Base-by-base conservation (phyloP, 2,888 invertebrate genomes). In the Calliphora vomitoria region DNA sequence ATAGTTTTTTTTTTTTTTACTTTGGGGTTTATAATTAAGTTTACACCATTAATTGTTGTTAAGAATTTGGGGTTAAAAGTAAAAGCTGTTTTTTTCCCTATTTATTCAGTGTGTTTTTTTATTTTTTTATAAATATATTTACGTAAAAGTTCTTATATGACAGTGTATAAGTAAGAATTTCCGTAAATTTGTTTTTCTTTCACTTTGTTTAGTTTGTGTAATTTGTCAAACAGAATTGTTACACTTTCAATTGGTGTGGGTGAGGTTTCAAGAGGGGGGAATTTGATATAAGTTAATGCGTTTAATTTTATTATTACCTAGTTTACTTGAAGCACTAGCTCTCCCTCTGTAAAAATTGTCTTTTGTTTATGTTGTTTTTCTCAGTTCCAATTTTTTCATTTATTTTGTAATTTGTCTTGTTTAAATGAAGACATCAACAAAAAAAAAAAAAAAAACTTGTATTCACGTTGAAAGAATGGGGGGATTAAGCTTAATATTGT, bases 401-500 rank as follows among this genome's bases (percentile, higher is more conserved):
- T 68, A 68, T 79, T 80, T 66, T 60, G 71, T 60, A 58, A 60
- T 72, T 87, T 81, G 53, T 81, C 76, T 81, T 78, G 44, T 41
- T 62, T 75, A 41, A 53, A 81, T 81, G 71, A 55, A 81, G 69
- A 71, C 50, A 55, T 62, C 6, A 35, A 35, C 35, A 5, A 35
- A 4, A 35, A 5, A 35, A 55, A 25, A n/a, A 44, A 50, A 38
- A 44, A 76, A 38, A 25, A 44, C 41, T 31, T 38, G 13, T 55
- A 64, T 25, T 75, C 78, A 85, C 3, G 15, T 20, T 69, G 75
- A 74, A 66, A 60, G 76, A 75, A 66, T 44, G 60, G 4, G 55
- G 31, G 75, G 74, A 71, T 80, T 80, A 76, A 64, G 58, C 69
- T 75, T 71, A 79, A 87, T 87, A 72, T 71, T 86, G 84, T 76